These are phyloP conservation scores for Glossophaga mutica DNA, from an alignment of 2,797 vertebrate species.

Conservation along the genomic window DNA sequence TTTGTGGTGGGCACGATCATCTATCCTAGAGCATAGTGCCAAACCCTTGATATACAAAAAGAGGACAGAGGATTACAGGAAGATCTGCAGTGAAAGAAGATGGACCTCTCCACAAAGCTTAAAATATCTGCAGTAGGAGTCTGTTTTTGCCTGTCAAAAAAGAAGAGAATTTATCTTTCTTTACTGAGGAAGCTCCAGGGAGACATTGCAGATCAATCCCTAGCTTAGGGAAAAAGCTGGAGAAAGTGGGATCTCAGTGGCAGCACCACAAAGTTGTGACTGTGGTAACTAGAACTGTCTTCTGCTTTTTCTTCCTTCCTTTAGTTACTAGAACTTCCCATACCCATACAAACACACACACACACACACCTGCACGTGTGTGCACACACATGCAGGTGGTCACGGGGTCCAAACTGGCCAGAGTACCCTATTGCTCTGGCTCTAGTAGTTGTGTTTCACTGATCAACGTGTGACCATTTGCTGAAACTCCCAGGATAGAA, in stretches of 20 bases:
- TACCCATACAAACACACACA: background rate
- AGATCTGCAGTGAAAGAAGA: background rate
- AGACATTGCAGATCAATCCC: background rate
- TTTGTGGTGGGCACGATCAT: background rate
- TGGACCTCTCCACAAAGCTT: background rate
- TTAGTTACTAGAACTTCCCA: background rate
- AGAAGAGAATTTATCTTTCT: background rate
- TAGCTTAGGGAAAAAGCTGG: background rate
- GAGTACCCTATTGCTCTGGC: background rate
- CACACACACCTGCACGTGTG: too few relatives aligned
- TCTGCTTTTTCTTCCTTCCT: background rate
- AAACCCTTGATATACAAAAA: background rate
- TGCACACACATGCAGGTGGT: background rate
- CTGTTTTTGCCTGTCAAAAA: background rate
- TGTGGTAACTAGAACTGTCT: background rate
- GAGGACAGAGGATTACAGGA: background rate
- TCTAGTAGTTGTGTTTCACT: background rate
- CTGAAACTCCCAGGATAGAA: background rate
- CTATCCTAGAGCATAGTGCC: background rate
- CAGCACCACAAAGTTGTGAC: background rate
- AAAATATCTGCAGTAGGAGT: background rate
- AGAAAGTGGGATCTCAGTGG: background rate
- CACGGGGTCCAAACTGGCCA: background rate
- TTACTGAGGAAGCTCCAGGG: background rate
- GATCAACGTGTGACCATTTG: background rate